phyloP scores from a whole-genome alignment of 2,797 vertebrate species.

The Epinephelus awoara region DNA sequence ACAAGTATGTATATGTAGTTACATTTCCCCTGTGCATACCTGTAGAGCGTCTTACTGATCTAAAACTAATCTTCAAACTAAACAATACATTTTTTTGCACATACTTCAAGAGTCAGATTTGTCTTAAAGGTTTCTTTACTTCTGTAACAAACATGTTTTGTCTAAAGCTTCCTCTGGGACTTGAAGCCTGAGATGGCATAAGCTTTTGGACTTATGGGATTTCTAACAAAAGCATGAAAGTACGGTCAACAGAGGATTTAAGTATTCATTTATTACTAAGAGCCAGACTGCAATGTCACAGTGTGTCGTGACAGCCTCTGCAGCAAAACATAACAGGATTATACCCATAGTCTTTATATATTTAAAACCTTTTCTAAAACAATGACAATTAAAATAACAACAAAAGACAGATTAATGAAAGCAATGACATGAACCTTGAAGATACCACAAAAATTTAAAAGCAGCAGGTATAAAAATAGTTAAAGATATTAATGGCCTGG shows the following conservation, averaged over 20 bases:
- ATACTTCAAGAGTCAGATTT: background rate
- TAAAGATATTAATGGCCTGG: no score
- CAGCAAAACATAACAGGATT: background rate
- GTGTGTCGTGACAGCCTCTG: background rate
- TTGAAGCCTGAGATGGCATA: constrained; percentile 30
- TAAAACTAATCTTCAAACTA: no score
- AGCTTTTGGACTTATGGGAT: constrained; percentile 54
- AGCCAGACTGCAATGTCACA: constrained; percentile 1
- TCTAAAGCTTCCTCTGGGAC: constrained; percentile 8
- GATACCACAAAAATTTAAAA: background rate
- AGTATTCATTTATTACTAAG: constrained; percentile 46
- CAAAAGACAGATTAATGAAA: background rate
- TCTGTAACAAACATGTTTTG: constrained; percentile 34
- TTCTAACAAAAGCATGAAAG: constrained; percentile 57
- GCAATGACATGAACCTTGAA: background rate
- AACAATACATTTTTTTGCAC: no score
- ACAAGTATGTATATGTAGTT: no score
- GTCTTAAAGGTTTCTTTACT: background rate
- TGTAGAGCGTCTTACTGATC: no score
- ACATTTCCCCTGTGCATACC: no score
- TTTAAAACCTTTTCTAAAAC: background rate
- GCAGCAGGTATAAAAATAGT: background rate
- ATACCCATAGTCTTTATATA: background rate
- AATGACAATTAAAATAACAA: background rate
- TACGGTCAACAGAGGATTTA: constrained; percentile 27